Conservation (phyloP, 2,113 vertebrate species). For the Tyrannus savana region DNA sequence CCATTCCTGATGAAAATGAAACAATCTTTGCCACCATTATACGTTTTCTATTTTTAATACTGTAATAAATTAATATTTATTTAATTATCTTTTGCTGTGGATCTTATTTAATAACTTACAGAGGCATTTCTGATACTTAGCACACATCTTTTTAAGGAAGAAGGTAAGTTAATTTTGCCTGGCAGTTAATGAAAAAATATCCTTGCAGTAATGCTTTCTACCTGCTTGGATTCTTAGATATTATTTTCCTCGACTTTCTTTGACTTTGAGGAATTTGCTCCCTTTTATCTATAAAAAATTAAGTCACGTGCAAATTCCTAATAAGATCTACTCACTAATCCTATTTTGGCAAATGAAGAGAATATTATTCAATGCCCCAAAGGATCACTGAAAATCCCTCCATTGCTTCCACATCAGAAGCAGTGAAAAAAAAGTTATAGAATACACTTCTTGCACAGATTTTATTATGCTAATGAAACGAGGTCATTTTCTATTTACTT, state of each 20-base stretch:
- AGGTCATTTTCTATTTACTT: background rate
- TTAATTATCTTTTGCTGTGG: background rate
- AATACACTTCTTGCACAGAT: background rate
- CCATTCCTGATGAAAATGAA: background rate
- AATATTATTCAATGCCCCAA: slow-evolving; percentile 33
- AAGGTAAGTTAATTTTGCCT: background rate
- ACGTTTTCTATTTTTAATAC: background rate
- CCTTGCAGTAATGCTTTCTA: slow-evolving; percentile 1
- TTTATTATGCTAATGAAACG: background rate
- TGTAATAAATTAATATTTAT: background rate
- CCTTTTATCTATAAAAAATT: slow-evolving; percentile 52
- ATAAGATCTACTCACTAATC: slow-evolving; percentile 62
- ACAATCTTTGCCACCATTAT: background rate
- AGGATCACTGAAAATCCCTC: slow-evolving; percentile 22
- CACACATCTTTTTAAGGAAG: background rate
- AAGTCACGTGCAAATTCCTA: slow-evolving; percentile 59
- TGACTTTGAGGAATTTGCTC: slow-evolving; percentile 57
- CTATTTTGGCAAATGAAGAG: slow-evolving; percentile 44
- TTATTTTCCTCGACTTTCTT: slow-evolving; percentile 10
- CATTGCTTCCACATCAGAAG: background rate
- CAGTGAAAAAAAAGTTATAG: background rate
- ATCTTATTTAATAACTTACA: background rate
- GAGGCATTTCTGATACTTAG: background rate
- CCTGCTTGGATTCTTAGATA: slow-evolving; percentile 9
- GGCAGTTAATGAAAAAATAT: background rate